Evolutionary conservation across 2,113 vertebrate genomes (phyloP), one percentile per base, ranked within the genome.

Genomic region (Aleadryas rufinucha): DNA sequence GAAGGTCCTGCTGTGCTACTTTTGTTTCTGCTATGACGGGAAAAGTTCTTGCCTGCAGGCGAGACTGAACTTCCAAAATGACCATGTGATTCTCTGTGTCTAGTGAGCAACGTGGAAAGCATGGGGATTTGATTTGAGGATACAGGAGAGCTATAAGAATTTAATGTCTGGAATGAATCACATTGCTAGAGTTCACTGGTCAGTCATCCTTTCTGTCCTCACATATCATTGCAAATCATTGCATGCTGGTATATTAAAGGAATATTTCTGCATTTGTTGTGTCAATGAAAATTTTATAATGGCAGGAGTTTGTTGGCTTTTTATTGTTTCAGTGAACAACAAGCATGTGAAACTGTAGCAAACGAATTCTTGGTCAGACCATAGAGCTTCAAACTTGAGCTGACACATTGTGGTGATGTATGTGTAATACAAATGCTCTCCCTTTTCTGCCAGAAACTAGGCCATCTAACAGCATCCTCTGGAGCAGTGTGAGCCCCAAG

Each of bases 31-130:
- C 74, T 95, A 70, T 45, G 70, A 81, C 0, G 7, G 84, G 87
- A 82, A 88, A 96, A 93, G 81, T 89, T 97, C 81, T 91, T 90
- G 88, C 94, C 95, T 93, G 81, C 47, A 92, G 96, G 90, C 21
- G 0, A 96, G 87, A 88, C 82, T 93, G 78, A 95, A 93, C 80
- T 94, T 97, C 91, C 74, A 79, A 75, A 84, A 93, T 63, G 84
- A 89, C 93, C 57, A 30, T 96, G 84, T 93, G 95, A 83, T 83
- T 84, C 68, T 85, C 20, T 3, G 42, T 83, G 56, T 95, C 85
- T 94, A 68, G 83, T 91, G 92, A 97, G 88, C 75, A 96, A 45
- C 83, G 84, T 31, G 63, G 71, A 97, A 96, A 82, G 71, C 66
- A 60, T 37, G 54, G 65, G 70, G 49, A 41, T 95, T 94, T 95